phyloP scores from a whole-genome alignment of 2,888 invertebrate species.

The Pegoplata infirma region DNA sequence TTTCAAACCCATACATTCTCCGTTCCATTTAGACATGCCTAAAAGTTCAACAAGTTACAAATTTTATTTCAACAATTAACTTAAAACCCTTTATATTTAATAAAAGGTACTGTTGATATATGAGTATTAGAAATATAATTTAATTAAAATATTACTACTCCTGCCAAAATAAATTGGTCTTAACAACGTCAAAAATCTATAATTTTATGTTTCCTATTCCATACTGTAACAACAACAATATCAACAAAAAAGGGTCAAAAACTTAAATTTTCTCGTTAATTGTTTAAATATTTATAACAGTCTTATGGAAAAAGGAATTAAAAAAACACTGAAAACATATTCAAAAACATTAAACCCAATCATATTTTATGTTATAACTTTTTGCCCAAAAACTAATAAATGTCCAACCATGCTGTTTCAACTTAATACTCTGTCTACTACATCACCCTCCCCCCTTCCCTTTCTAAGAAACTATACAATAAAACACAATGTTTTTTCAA shows the following conservation, averaged over 20 bases:
- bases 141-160: conserved; percentile 36
- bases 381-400: conserved; percentile 60
- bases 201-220: not conserved
- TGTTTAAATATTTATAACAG: conserved; percentile 53
- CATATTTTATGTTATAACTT: conserved; percentile 46
- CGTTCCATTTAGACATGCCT: too few species aligned
- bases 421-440: not conserved
- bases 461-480: not conserved
- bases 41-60: conserved; percentile 34
- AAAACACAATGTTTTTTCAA: not conserved
- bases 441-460: too few species aligned
- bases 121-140: conserved; percentile 12
- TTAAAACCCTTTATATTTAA: conserved; percentile 22
- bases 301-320: conserved; percentile 4
- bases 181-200: not conserved
- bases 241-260: conserved; percentile 19
- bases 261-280: conserved; percentile 47
- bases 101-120: conserved; percentile 7
- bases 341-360: conserved; percentile 35
- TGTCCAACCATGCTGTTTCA: conserved; percentile 37
- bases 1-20: too few species aligned
- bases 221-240: not conserved
- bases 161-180: not conserved
- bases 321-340: not conserved
- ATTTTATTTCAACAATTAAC: conserved; percentile 42